phyloP scores from a whole-genome alignment of 2,888 invertebrate species.

The Drosophila percnosoma region DNA sequence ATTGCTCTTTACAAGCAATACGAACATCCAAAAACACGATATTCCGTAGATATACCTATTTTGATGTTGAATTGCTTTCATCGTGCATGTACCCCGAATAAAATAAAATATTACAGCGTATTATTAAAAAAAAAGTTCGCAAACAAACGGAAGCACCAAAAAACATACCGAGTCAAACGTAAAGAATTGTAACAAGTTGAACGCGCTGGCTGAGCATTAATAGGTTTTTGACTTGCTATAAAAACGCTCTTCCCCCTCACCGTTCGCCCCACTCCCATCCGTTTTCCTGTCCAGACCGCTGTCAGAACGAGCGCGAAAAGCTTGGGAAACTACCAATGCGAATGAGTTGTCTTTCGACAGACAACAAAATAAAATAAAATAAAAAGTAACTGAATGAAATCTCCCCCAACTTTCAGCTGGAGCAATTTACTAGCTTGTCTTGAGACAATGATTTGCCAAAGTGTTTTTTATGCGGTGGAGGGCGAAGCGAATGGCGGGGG shows the following conservation, averaged over 20 bases:
- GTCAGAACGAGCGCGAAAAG: constrained; percentile 28
- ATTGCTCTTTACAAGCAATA: neutral
- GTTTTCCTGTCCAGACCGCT: neutral
- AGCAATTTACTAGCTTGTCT: constrained; percentile 63
- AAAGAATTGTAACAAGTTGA: constrained; percentile 79
- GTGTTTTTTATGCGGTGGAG: constrained; percentile 26
- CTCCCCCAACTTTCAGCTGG: constrained; percentile 40
- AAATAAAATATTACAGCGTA: constrained; percentile 17
- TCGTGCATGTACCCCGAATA: neutral
- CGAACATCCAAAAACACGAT: neutral
- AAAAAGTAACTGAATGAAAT: constrained; percentile 36
- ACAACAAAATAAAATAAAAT: constrained; percentile 16
- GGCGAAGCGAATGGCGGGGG: no score
- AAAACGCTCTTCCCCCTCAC: constrained; percentile 35
- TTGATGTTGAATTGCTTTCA: neutral
- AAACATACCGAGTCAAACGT: constrained; percentile 38
- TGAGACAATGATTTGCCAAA: constrained; percentile 72
- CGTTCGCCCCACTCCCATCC: neutral
- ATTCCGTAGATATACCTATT: neutral
- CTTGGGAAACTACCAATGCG: constrained; percentile 56
- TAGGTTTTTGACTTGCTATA: constrained; percentile 79
- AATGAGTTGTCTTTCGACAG: constrained; percentile 53
- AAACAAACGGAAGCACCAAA: constrained; percentile 56
- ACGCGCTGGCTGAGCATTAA: constrained; percentile 75
- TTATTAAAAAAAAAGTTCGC: constrained; percentile 45